Evolutionary conservation across 2,113 vertebrate genomes (phyloP).

Genomic region (Amphilophus citrinellus): DNA sequence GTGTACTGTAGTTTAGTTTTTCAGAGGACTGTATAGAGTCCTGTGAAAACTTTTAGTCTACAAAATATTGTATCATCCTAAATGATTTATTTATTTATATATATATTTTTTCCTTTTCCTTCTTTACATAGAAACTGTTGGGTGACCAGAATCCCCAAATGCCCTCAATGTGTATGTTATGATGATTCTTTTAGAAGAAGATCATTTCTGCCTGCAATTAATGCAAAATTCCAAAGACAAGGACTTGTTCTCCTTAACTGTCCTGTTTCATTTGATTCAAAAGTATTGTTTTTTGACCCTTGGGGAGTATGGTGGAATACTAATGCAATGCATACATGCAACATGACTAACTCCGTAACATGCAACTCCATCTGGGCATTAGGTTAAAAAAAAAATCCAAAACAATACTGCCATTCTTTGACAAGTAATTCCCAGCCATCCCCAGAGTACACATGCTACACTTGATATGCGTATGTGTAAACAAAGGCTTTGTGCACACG

Average conservation of each 20-base stretch:
- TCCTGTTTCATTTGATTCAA: conserved; percentile 32
- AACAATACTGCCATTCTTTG: conserved; percentile 58
- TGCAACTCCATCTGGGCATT: conserved; percentile 46
- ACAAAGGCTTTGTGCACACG: conserved; percentile 52
- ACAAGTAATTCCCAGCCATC: conserved; percentile 47
- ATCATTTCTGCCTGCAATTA: background rate
- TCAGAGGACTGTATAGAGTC: no score
- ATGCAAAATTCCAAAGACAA: conserved; percentile 26
- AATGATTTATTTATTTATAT: background rate
- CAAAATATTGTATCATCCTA: background rate
- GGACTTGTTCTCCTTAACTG: conserved; percentile 45
- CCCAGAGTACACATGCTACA: conserved; percentile 36
- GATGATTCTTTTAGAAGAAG: background rate
- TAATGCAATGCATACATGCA: conserved; percentile 39
- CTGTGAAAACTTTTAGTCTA: background rate
- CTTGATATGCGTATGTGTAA: conserved; percentile 46
- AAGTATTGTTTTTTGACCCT: conserved; percentile 23
- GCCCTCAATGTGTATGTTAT: background rate
- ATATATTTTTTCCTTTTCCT: background rate
- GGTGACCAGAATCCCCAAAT: background rate
- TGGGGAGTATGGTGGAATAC: conserved; percentile 45
- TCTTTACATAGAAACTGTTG: background rate
- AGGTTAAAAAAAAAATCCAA: background rate
- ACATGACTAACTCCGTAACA: conserved; percentile 15
- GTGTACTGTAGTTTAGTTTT: no score